Evolutionary conservation across 2,797 vertebrate genomes (phyloP).

Genomic region (Catamblyrhynchus diadema): DNA sequence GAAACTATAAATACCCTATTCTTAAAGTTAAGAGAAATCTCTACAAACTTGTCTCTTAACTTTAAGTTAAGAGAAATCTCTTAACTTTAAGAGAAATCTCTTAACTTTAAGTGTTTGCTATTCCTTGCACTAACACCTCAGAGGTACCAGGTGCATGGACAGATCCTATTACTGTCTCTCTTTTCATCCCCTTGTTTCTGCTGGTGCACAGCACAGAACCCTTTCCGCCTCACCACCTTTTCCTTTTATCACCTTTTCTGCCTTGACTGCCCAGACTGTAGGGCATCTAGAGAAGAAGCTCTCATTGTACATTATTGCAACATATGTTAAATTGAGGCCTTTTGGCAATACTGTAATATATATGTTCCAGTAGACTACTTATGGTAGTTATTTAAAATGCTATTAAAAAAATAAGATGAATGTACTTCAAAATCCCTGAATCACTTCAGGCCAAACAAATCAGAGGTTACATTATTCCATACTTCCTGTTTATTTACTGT

Average conservation of each 20-base stretch:
- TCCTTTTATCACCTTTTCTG: neutral
- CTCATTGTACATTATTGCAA: neutral
- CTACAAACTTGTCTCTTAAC: too few relatives aligned
- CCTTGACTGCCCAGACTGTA: neutral
- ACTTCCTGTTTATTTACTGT: neutral
- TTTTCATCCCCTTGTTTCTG: neutral
- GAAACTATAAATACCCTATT: neutral
- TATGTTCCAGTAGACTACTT: neutral
- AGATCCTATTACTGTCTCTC: neutral
- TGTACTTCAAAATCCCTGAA: neutral
- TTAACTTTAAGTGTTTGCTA: neutral
- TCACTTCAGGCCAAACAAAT: neutral
- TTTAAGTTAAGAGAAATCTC: neutral
- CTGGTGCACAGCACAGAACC: neutral
- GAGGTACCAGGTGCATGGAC: neutral
- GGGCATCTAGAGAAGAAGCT: neutral
- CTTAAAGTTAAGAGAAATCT: neutral
- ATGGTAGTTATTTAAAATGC: neutral
- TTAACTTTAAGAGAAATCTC: too few relatives aligned
- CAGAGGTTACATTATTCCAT: neutral
- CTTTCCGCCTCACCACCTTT: rapidly evolving
- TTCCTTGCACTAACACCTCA: neutral
- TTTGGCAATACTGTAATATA: neutral
- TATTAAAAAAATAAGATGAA: neutral
- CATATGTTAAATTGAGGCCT: neutral